These are phyloP conservation scores for Schizotus pectinicornis DNA, from an alignment of 2,888 invertebrate species.

Conservation along the genomic window DNA sequence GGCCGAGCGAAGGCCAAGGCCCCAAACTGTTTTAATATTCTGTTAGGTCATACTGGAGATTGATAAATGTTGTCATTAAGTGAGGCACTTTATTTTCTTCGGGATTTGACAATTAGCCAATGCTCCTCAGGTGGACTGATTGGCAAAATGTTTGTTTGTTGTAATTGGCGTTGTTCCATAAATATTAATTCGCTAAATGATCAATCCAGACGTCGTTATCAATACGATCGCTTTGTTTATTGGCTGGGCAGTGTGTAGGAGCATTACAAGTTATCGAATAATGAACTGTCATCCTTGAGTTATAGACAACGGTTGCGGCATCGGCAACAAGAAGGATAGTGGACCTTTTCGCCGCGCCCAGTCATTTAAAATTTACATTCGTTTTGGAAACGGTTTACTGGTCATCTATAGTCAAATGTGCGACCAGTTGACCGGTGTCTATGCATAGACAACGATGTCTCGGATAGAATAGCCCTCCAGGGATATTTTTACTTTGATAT, in stretches of 20 bases:
- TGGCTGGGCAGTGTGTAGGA: constrained; percentile 49
- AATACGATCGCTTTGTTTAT: constrained; percentile 44
- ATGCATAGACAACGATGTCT: constrained; percentile 56
- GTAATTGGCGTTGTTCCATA: constrained; percentile 16
- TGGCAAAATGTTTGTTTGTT: constrained; percentile 2
- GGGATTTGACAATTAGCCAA: no score
- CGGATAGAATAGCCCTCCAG: constrained; percentile 52
- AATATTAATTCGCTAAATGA: constrained; percentile 39
- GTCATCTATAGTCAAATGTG: constrained; percentile 60
- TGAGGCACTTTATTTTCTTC: no score
- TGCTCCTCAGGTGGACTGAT: no score
- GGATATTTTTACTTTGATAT: constrained; percentile 56
- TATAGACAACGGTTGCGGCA: constrained; percentile 50
- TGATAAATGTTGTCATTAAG: constrained; percentile 8
- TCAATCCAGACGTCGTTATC: constrained; percentile 41
- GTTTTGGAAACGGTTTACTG: constrained; percentile 56
- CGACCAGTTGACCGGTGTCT: constrained; percentile 56
- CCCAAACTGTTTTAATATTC: constrained; percentile 30
- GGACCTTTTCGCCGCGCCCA: constrained; percentile 48
- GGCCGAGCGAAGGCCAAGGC: constrained; percentile 34
- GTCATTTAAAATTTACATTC: constrained; percentile 56
- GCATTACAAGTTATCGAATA: constrained; percentile 55
- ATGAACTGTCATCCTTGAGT: constrained; percentile 56
- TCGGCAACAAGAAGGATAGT: constrained; percentile 35
- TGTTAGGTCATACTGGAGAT: constrained; percentile 19